phyloP scores from a whole-genome alignment of 2,797 vertebrate genomes.

The Acanthurus tractus region DNA sequence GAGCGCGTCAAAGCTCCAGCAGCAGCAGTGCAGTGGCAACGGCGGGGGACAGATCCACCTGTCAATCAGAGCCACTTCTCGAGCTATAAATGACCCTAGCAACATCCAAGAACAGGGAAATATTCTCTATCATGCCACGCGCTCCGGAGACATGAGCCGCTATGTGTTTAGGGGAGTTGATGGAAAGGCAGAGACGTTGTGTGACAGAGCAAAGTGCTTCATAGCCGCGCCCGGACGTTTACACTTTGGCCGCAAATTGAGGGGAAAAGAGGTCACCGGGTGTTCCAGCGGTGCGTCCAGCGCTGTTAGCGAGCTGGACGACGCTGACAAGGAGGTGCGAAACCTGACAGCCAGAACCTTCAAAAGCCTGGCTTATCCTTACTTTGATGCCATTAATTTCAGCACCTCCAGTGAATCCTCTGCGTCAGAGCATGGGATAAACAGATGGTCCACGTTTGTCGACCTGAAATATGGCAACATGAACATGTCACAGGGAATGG shows the following conservation, averaged over 20 bases:
- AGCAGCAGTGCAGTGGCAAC: conserved; percentile 65
- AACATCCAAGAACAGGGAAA: conserved; percentile 87
- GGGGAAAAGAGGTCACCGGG: conserved; percentile 84
- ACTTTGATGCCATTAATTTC: conserved; percentile 90
- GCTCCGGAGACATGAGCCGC: conserved; percentile 89
- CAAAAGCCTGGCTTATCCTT: conserved; percentile 94
- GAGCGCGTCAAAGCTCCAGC: conserved; percentile 74
- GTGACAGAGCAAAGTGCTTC: conserved; percentile 82
- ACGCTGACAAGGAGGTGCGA: conserved; percentile 96
- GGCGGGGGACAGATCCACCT: conserved; percentile 91
- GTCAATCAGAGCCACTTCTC: conserved; percentile 95
- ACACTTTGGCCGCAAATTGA: conserved; percentile 84
- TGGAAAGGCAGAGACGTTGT: conserved; percentile 78
- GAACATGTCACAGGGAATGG: conserved; percentile 82
- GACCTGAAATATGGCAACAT: conserved; percentile 92
- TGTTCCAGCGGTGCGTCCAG: conserved; percentile 92
- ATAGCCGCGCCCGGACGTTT: conserved; percentile 89
- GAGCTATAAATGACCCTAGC: conserved; percentile 94
- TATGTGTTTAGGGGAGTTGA: conserved; percentile 86
- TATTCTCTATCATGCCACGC: conserved; percentile 87
- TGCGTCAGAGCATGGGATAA: conserved; percentile 89
- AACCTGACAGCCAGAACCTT: conserved; percentile 93
- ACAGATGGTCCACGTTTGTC: conserved; percentile 93
- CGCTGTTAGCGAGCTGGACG: conserved; percentile 93
- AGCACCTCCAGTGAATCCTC: conserved; percentile 93